phyloP scores from a whole-genome alignment of 2,113 vertebrate genomes.

The Corythoichthys haematopterus region DNA sequence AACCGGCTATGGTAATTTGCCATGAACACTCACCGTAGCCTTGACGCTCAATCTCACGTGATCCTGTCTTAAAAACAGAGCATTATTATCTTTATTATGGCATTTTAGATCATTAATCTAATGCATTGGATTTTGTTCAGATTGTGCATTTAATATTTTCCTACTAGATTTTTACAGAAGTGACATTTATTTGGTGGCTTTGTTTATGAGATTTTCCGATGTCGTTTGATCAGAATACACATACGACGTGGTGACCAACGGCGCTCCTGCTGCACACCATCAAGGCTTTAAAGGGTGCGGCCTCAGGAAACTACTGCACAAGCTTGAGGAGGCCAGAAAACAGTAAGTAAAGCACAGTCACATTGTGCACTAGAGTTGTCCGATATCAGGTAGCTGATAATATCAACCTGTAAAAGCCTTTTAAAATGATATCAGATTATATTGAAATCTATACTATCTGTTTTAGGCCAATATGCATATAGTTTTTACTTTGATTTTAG shows the following conservation, averaged over 20 bases:
- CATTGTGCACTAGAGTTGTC: neutral
- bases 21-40: neutral
- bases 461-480: too few relatives aligned
- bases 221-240: constrained; percentile 79
- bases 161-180: neutral
- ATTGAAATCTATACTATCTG: too few relatives aligned
- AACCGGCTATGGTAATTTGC: constrained; percentile 81
- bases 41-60: neutral
- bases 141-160: neutral
- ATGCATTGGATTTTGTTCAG: neutral
- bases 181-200: neutral
- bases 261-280: constrained; percentile 93
- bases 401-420: too few relatives aligned
- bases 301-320: constrained; percentile 87
- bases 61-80: neutral
- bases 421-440: too few relatives aligned
- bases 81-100: neutral
- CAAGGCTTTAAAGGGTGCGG: constrained; percentile 95
- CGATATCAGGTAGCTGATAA: too few relatives aligned
- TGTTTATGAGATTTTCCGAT: neutral
- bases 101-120: neutral
- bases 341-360: constrained; percentile 77
- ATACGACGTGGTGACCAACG: constrained; percentile 93
- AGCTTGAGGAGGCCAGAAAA: constrained; percentile 93
- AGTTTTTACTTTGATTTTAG: too few relatives aligned